Evolutionary conservation across 1,140 invertebrate genomes (phyloP).

Genomic region (Drosophila pseudoananassae): DNA sequence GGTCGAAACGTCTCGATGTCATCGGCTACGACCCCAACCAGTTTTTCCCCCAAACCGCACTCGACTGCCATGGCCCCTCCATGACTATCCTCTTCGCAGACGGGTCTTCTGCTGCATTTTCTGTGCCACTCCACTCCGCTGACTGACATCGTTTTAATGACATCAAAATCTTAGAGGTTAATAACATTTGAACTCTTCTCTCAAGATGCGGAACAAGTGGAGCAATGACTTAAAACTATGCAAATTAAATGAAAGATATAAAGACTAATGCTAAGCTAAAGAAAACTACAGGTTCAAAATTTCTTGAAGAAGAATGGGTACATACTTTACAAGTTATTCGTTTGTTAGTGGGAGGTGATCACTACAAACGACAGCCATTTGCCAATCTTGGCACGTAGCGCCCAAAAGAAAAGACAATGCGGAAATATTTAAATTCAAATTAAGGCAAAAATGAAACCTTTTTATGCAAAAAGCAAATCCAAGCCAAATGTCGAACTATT

Average conservation of each 20-base stretch:
- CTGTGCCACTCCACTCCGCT: constrained; percentile 21
- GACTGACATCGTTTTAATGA: constrained; percentile 75
- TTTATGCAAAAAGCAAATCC: constrained; percentile 47
- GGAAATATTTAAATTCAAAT: constrained; percentile 80
- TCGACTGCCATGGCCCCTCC: too few species aligned
- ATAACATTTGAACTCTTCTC: constrained; percentile 74
- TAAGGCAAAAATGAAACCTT: constrained; percentile 52
- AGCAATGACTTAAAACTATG: constrained; percentile 30
- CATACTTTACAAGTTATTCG: too few species aligned
- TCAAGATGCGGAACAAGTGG: constrained; percentile 36
- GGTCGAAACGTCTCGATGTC: constrained; percentile 53
- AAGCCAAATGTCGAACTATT: constrained; percentile 51
- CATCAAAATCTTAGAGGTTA: constrained; percentile 73
- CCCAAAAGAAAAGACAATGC: constrained; percentile 55
- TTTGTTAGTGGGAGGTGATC: constrained; percentile 10
- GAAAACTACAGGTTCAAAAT: neutral
- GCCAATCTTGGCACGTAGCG: constrained; percentile 36
- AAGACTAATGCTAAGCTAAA: neutral
- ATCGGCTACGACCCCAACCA: constrained; percentile 52
- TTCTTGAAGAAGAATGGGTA: neutral
- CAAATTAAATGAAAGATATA: constrained; percentile 22
- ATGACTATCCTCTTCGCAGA: neutral
- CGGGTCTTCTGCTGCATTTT: constrained; percentile 37
- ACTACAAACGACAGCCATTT: constrained; percentile 46
- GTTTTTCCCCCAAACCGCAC: constrained; percentile 29